These are phyloP conservation scores for Spongia lamella DNA, from an alignment of 37 sponge, comb jelly and placozoan genomes.

Conservation along the genomic window DNA sequence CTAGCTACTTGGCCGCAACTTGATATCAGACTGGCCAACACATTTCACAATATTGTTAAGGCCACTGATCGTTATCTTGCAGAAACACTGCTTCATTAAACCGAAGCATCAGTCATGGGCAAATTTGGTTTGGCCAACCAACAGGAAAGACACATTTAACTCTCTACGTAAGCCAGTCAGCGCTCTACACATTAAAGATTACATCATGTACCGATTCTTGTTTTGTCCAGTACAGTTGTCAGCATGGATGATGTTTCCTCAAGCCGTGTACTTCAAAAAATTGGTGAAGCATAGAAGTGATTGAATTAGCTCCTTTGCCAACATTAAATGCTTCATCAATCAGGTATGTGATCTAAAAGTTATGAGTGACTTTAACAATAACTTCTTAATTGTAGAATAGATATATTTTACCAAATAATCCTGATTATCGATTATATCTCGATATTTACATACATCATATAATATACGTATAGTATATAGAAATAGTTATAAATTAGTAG, in stretches of 20 bases:
- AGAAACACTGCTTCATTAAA: not conserved
- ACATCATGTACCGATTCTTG: not conserved
- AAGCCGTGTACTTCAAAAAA: not conserved
- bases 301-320: no score
- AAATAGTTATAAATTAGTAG: no score
- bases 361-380: no score
- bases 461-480: no score
- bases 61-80: not conserved
- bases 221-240: conserved; percentile 14
- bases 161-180: not conserved
- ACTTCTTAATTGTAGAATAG: no score
- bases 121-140: not conserved
- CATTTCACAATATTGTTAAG: not conserved
- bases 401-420: no score
- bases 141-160: not conserved
- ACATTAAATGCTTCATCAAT: no score
- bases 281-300: not conserved
- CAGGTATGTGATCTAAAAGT: no score
- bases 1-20: no score
- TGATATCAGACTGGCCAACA: not conserved
- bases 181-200: not conserved
- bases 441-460: no score
- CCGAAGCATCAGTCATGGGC: conserved; percentile 4
- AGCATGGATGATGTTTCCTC: not conserved
- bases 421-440: no score